Conservation (phyloP, 2,888 invertebrate species). For the Isoperla grammatica region DNA sequence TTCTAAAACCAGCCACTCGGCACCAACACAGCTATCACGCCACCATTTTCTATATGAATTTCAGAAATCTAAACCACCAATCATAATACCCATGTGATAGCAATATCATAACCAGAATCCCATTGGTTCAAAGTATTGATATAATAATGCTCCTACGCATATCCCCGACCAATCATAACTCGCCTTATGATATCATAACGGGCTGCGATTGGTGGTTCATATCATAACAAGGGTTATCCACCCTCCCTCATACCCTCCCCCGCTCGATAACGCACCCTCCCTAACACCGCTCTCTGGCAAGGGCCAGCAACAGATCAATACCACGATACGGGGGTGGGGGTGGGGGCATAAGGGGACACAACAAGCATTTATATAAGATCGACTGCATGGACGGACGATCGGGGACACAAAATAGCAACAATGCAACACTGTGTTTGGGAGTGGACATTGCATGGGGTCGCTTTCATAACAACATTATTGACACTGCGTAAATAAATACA, state of each 20-base stretch:
- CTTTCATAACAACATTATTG: no score
- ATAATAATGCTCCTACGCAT: not conserved
- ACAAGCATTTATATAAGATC: no score
- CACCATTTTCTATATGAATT: constrained; percentile 7
- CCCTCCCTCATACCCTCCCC: not conserved
- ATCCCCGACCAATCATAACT: constrained; percentile 17
- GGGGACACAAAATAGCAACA: no score
- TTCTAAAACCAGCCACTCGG: no score
- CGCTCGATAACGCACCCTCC: constrained; percentile 4
- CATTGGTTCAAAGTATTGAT: constrained; percentile 23
- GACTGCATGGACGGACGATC: no score
- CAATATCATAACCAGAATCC: constrained; percentile 26
- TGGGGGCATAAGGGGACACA: not conserved
- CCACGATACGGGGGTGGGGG: not conserved
- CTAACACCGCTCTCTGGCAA: not conserved
- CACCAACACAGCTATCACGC: not conserved
- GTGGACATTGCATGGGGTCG: no score
- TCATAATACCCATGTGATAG: constrained; percentile 22
- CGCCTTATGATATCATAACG: constrained; percentile 61
- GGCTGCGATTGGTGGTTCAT: constrained; percentile 47
- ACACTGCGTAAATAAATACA: no score
- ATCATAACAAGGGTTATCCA: constrained; percentile 6
- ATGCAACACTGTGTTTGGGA: no score
- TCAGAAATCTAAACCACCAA: constrained; percentile 19
- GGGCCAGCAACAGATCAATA: constrained; percentile 26